Percentiles rank a stretch among this genome's conserved stretches.
phyloP scores from a whole-genome alignment of 2,797 vertebrate genomes.

The Gila robusta region DNA sequence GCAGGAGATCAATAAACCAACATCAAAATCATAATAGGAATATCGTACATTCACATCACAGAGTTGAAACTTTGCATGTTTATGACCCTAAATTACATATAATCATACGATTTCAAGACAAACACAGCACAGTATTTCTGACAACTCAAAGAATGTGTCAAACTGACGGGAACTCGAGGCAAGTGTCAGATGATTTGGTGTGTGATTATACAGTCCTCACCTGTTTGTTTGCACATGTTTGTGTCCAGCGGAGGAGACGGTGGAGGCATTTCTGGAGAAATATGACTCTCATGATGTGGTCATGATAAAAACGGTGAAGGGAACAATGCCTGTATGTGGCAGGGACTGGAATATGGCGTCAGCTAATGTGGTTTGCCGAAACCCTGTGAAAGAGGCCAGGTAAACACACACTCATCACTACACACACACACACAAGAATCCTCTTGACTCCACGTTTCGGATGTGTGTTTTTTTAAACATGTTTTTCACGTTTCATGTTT shows the following conservation, averaged over 20 bases:
- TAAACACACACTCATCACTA: not conserved
- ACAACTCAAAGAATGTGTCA: too few relatives aligned
- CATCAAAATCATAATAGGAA: too few relatives aligned
- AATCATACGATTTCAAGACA: not conserved
- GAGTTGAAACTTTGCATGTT: too few relatives aligned
- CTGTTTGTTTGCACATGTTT: not conserved
- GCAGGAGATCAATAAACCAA: too few relatives aligned
- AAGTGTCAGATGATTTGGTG: not conserved
- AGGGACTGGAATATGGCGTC: conserved; percentile 28
- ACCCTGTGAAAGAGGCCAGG: not conserved
- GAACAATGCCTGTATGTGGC: conserved; percentile 25
- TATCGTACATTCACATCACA: not conserved
- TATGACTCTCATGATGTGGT: not conserved
- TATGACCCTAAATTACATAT: not conserved
- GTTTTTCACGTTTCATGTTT: too few relatives aligned
- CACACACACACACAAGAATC: too few relatives aligned
- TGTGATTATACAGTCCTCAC: not conserved
- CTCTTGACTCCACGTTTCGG: not conserved
- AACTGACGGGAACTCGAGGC: not conserved
- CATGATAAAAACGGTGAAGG: fast-evolving
- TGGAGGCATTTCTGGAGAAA: fast-evolving
- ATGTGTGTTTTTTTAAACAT: too few relatives aligned
- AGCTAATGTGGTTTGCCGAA: conserved; percentile 46
- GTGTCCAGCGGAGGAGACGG: not conserved
- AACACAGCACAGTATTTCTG: not conserved